Evolutionary conservation across 2,113 vertebrate genomes (phyloP).

Genomic region (Heterotis niloticus): DNA sequence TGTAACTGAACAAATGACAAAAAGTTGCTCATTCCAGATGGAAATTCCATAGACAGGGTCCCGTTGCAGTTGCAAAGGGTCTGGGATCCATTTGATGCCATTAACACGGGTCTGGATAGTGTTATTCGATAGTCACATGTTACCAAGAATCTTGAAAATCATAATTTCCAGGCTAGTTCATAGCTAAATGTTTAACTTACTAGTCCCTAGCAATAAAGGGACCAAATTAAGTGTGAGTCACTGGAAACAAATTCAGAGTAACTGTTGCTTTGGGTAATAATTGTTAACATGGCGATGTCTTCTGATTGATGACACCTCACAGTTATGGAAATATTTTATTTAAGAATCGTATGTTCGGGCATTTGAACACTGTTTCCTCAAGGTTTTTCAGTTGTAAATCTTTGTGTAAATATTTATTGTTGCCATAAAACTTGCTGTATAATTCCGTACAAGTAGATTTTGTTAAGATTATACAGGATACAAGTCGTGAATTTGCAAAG

Average conservation of each 20-base stretch:
- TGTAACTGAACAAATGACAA: not conserved
- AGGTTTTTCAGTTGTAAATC: too few species aligned
- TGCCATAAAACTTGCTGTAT: too few species aligned
- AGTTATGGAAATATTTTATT: too few species aligned
- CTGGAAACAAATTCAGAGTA: not conserved
- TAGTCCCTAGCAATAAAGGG: not conserved
- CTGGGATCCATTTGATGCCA: conserved; percentile 13
- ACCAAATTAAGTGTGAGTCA: conserved; percentile 3
- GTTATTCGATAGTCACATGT: conserved; percentile 16
- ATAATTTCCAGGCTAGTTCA: conserved; percentile 20
- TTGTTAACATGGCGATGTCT: not conserved
- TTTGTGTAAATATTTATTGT: too few species aligned
- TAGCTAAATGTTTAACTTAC: conserved; percentile 8
- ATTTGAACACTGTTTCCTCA: too few species aligned
- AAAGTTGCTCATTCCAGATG: not conserved
- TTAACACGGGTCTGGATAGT: not conserved
- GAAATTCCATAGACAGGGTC: conserved; percentile 9
- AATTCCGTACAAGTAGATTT: too few species aligned
- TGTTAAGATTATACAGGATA: too few species aligned
- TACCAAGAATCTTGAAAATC: conserved; percentile 10
- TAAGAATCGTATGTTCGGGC: too few species aligned
- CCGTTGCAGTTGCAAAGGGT: conserved; percentile 4
- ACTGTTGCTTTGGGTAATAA: not conserved
- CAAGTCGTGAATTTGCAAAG: too few species aligned
- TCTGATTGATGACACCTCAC: too few species aligned